phyloP scores from a whole-genome alignment of 1,140 invertebrate genomes.

The Pogonus chalceus region DNA sequence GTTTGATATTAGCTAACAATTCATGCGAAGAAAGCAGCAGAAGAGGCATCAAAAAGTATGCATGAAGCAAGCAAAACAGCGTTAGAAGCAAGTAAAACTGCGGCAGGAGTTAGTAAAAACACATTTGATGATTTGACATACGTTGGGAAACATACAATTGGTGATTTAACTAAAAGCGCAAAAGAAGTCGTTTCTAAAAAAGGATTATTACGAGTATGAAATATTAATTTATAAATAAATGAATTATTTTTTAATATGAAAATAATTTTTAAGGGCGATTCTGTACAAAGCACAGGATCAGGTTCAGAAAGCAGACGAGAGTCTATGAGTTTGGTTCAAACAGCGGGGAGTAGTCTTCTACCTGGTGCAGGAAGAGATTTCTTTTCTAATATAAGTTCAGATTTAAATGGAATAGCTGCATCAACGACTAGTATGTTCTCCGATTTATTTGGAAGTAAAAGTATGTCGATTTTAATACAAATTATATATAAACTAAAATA shows the following conservation, averaged over 20 bases:
- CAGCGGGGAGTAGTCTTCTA: constrained; percentile 34
- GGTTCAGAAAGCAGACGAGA: constrained; percentile 33
- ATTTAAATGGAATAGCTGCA: constrained; percentile 80
- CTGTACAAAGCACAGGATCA: constrained; percentile 22
- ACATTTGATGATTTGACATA: constrained; percentile 80
- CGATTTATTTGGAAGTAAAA: constrained; percentile 71
- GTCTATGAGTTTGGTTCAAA: constrained; percentile 35
- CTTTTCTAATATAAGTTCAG: constrained; percentile 79
- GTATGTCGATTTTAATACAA: constrained; percentile 32
- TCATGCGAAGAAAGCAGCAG: constrained; percentile 80
- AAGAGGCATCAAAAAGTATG: constrained; percentile 71
- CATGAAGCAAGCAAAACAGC: constrained; percentile 74
- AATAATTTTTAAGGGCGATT: constrained; percentile 23
- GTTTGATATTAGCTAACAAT: constrained; percentile 54
- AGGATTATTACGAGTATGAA: constrained; percentile 61
- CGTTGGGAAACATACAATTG: constrained; percentile 74
- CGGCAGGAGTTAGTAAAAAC: constrained; percentile 76
- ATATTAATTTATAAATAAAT: constrained; percentile 4
- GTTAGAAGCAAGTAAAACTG: constrained; percentile 76
- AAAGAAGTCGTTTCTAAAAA: constrained; percentile 79
- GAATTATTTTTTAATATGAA: constrained; percentile 8
- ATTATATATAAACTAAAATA: constrained; percentile 3
- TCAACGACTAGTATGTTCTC: constrained; percentile 87
- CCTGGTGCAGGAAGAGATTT: constrained; percentile 63
- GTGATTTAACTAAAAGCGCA: constrained; percentile 83